Evolutionary conservation across 2,797 vertebrate species (phyloP).

Genomic region (Cichlasoma orientale): DNA sequence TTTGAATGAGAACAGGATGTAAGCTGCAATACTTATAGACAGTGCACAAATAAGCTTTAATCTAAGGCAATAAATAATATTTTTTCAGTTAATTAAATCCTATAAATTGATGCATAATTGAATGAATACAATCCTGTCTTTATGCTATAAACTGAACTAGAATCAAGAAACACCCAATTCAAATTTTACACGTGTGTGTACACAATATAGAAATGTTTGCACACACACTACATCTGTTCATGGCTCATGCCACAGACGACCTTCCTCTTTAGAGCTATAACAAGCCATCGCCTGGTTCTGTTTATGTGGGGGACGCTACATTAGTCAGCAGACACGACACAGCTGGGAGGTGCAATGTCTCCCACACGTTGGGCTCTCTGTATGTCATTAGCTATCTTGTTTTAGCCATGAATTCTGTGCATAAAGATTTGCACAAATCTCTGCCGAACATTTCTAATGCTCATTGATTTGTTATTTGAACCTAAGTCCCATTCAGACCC

Average conservation of each 20-base stretch:
- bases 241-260: slow-evolving; percentile 48
- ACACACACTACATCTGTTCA: slow-evolving; percentile 19
- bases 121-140: neutral
- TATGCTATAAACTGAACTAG: neutral
- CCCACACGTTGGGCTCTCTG: slow-evolving; percentile 43
- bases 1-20: neutral
- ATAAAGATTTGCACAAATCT: slow-evolving; percentile 37
- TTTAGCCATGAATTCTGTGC: slow-evolving; percentile 44
- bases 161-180: neutral
- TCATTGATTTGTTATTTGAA: slow-evolving; percentile 36
- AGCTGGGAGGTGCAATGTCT: slow-evolving; percentile 61
- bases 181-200: neutral
- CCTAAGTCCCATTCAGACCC: neutral
- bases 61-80: neutral
- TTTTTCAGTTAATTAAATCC: neutral
- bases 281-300: slow-evolving; percentile 34
- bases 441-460: slow-evolving; percentile 39
- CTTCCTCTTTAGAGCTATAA: slow-evolving; percentile 50
- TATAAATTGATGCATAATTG: neutral
- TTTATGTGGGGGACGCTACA: slow-evolving; percentile 55
- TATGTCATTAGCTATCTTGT: slow-evolving; percentile 53
- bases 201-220: slow-evolving; percentile 15
- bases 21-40: neutral
- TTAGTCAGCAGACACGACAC: slow-evolving; percentile 67
- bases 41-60: neutral